Percentiles rank a stretch among this genome's conserved stretches.
These are phyloP conservation scores for Thecophora atra DNA, from an alignment of 2,888 invertebrate species.

Conservation along the genomic window DNA sequence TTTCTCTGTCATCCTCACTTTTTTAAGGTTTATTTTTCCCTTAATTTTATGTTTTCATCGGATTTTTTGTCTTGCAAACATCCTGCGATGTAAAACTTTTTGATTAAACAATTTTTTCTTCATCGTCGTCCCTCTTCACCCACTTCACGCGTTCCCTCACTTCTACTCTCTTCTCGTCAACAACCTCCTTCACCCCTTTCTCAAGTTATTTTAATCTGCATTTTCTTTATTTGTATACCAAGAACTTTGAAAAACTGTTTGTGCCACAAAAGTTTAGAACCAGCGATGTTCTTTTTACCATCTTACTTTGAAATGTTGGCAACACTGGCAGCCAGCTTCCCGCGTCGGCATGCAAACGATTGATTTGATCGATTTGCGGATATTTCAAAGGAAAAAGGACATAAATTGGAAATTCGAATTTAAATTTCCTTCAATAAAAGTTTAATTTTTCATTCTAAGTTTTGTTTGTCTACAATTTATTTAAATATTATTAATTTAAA, in stretches of 20 bases:
- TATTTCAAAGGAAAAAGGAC: too few species aligned
- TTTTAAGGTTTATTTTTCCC: not conserved
- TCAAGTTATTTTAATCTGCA: not conserved
- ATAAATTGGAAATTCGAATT: too few species aligned
- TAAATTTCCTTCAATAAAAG: too few species aligned
- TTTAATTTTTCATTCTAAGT: too few species aligned
- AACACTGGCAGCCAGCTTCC: not conserved
- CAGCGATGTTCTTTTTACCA: not conserved
- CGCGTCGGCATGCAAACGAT: too few species aligned
- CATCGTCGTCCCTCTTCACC: not conserved
- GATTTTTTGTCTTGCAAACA: too few species aligned
- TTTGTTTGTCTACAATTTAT: too few species aligned
- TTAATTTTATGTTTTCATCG: too few species aligned
- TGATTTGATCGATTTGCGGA: too few species aligned
- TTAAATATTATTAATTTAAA: too few species aligned
- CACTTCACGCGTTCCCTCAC: not conserved
- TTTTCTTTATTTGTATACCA: not conserved
- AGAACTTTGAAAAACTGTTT: not conserved
- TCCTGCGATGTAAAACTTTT: not conserved
- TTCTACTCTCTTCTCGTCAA: not conserved
- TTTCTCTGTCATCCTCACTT: not conserved
- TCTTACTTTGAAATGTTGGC: not conserved
- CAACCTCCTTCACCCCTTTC: not conserved
- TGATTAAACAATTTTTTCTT: not conserved
- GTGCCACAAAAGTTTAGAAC: not conserved